Conservation (phyloP, 2,797 vertebrate species). For the Esox lucius region DNA sequence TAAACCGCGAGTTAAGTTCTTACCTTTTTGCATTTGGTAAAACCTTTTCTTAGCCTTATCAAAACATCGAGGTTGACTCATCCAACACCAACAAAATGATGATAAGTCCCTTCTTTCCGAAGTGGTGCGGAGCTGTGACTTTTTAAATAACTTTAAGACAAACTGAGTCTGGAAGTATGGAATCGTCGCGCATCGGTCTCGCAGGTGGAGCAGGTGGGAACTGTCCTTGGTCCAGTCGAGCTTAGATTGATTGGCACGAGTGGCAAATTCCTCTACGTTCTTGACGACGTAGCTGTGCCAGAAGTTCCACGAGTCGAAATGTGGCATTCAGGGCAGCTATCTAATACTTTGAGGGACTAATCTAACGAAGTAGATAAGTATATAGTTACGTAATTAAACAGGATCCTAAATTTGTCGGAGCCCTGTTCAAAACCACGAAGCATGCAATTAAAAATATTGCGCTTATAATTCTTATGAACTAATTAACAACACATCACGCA, state of each 20-base stretch:
- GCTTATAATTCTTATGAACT: neutral
- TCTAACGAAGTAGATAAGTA: neutral
- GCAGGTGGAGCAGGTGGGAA: slow-evolving; percentile 52
- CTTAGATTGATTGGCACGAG: slow-evolving; percentile 18
- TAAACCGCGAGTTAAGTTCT: neutral
- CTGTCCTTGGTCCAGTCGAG: slow-evolving; percentile 74
- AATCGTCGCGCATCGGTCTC: slow-evolving; percentile 37
- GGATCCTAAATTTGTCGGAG: neutral
- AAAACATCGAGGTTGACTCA: neutral
- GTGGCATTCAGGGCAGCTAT: neutral
- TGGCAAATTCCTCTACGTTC: slow-evolving; percentile 1
- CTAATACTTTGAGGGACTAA: neutral
- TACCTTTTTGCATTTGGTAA: slow-evolving; percentile 1
- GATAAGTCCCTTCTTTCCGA: neutral
- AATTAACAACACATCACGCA: neutral
- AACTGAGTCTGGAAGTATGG: slow-evolving; percentile 55
- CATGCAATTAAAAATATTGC: neutral
- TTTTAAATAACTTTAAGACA: slow-evolving; percentile 8
- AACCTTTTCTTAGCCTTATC: slow-evolving; percentile 5
- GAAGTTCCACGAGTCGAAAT: neutral
- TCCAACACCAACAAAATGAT: neutral
- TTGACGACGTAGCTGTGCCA: neutral
- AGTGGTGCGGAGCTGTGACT: neutral
- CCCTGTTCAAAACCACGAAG: neutral
- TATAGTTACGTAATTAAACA: neutral